Percentiles rank a stretch among this genome's conserved stretches.
Evolutionary conservation across 1,140 invertebrate genomes (phyloP).

Genomic region (Drosophila athabasca): DNA sequence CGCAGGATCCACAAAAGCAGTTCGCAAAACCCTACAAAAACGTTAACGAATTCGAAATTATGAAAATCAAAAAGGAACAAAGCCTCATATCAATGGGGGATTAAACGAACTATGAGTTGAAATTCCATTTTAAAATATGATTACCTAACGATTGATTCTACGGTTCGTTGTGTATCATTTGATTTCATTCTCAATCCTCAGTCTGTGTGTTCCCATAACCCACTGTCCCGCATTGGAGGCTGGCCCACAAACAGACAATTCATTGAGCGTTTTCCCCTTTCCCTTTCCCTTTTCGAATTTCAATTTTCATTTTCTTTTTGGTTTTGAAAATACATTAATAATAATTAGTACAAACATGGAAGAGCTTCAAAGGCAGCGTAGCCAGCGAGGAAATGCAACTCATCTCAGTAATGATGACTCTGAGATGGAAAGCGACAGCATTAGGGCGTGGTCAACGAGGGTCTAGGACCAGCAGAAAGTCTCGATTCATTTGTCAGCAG

Average conservation of each 20-base stretch:
- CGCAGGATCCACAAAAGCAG: constrained; percentile 7
- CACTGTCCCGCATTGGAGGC: constrained; percentile 19
- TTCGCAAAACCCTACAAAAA: too few relatives aligned
- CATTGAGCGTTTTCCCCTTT: constrained; percentile 34
- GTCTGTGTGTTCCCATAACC: constrained; percentile 32
- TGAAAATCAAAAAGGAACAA: background rate
- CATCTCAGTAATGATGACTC: constrained; percentile 52
- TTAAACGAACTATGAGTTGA: background rate
- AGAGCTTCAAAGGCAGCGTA: constrained; percentile 3
- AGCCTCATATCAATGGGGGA: background rate
- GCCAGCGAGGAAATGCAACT: constrained; percentile 45
- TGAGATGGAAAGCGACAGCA: constrained; percentile 37
- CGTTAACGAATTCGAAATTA: too few relatives aligned
- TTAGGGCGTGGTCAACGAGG: constrained; percentile 28
- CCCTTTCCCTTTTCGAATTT: background rate
- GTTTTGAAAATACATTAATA: constrained; percentile 55
- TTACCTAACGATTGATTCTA: too few relatives aligned
- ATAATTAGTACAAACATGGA: constrained; percentile 50
- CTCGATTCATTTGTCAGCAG: constrained; percentile 36
- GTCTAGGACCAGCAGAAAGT: constrained; percentile 31
- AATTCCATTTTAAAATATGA: background rate
- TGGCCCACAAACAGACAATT: constrained; percentile 36
- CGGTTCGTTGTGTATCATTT: background rate
- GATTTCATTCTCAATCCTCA: background rate
- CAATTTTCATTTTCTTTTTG: background rate